Base-by-base conservation (phyloP, 1,140 invertebrate genomes). In the Cydia strobilella region DNA sequence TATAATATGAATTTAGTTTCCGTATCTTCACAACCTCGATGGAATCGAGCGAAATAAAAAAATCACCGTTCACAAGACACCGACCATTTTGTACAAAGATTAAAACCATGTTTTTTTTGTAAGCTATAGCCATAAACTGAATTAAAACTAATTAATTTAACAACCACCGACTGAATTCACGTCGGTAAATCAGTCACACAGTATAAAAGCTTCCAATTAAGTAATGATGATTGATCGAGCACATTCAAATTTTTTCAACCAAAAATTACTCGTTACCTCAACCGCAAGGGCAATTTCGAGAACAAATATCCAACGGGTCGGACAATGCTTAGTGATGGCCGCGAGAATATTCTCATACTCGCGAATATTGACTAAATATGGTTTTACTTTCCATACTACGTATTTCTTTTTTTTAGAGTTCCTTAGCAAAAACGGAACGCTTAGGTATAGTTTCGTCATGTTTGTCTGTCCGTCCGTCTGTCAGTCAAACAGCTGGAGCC, bases 161-260 rank as follows among this genome's bases (percentile, higher is more conserved):
- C 65, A 18, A 69, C 13, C 48, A 18, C 15, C 25, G 27, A 5
- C n/a, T 73, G 72, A 15, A 15, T 73, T 23, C 31, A 13, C 18
- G 39, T 42, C 45, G 39, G 35, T 23, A 48, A 39, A 48, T 59
- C 72, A 23, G 42, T 39, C 65, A 27, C 35, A 27, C 66, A 65
- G 62, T 23, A 69, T 69, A 69, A 69, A 69, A 69, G 65, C 65
- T 69, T 39, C 65, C 65, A 69, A 69, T 69, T 69, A 69, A 39
- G 65, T 69, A 69, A 69, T 69, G 25, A 69, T 69, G 65, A 69
- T 69, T 69, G 65, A 69, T 69, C 65, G 65, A 69, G 31, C 35
- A n/a, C 65, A 69, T 69, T 69, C 65, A 69, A 35, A 18, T 39
- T 69, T 69, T 69, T 69, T 69, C 23, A 10, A 39, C 65, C 65